These are phyloP conservation scores for Bos taurus DNA, from an alignment of 2,113 vertebrate species.

Conservation along the genomic window DNA sequence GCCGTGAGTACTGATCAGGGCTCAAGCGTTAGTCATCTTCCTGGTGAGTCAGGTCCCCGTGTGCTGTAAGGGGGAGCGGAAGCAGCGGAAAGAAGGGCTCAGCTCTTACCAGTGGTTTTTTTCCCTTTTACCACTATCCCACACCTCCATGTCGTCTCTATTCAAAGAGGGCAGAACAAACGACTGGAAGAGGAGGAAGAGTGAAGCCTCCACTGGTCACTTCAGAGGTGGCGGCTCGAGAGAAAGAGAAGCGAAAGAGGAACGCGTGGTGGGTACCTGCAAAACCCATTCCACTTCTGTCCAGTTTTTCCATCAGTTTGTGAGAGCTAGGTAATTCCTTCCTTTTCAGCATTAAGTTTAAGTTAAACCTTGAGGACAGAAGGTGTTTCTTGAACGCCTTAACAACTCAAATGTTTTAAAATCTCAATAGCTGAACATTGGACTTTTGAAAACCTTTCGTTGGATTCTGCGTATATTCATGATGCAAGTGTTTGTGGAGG, in stretches of 20 bases:
- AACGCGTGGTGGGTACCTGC: fast-evolving
- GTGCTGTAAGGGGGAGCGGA: neutral
- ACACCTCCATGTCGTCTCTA: neutral
- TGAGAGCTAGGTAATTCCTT: neutral
- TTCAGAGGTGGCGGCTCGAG: neutral
- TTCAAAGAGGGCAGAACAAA: neutral
- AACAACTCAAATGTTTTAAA: neutral
- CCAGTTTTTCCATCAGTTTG: neutral
- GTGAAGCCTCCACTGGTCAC: neutral
- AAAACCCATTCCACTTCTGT: neutral
- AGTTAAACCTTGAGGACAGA: neutral
- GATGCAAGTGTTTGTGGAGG: neutral
- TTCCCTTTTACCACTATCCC: neutral
- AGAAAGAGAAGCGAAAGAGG: neutral
- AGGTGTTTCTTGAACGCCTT: neutral
- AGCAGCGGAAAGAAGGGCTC: neutral
- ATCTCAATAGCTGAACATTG: neutral
- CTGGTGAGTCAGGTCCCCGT: neutral
- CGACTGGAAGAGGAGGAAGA: neutral
- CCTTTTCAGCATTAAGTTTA: neutral
- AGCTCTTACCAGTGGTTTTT: neutral
- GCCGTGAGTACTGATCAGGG: neutral
- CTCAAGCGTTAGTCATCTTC: neutral
- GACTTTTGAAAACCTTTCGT: neutral
- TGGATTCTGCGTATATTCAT: neutral